Evolutionary conservation across 2,113 vertebrate genomes (phyloP).

Genomic region (Noctilio leporinus): DNA sequence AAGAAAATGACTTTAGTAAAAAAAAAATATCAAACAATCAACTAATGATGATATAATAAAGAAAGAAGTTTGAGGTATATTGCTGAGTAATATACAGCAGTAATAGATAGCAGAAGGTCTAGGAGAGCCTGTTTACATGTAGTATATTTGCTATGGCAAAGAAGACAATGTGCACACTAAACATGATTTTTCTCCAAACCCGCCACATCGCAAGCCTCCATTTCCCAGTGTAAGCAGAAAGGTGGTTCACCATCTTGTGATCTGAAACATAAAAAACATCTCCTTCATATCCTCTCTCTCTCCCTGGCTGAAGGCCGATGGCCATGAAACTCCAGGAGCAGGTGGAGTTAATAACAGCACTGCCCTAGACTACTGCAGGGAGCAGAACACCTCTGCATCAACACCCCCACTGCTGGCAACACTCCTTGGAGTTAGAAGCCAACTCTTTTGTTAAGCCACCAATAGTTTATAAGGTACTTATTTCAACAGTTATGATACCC

Average conservation of each 20-base stretch:
- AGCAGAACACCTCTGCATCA: accelerated
- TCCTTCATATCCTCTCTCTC: neutral
- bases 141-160: neutral
- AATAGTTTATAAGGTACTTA: neutral
- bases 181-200: neutral
- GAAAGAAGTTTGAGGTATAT: neutral
- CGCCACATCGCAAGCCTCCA: neutral
- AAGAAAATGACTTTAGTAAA: neutral
- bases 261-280: neutral
- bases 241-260: neutral
- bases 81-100: neutral
- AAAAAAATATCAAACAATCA: neutral
- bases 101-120: neutral
- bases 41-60: neutral
- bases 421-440: neutral
- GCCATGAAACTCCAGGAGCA: neutral
- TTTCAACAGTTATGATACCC: neutral
- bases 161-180: neutral
- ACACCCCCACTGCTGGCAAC: neutral
- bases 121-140: neutral
- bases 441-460: neutral
- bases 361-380: neutral
- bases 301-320: neutral
- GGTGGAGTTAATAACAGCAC: accelerated
- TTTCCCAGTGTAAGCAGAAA: neutral